These are phyloP conservation scores for Drusus annulatus DNA, from an alignment of 1,140 invertebrate species.

Conservation along the genomic window DNA sequence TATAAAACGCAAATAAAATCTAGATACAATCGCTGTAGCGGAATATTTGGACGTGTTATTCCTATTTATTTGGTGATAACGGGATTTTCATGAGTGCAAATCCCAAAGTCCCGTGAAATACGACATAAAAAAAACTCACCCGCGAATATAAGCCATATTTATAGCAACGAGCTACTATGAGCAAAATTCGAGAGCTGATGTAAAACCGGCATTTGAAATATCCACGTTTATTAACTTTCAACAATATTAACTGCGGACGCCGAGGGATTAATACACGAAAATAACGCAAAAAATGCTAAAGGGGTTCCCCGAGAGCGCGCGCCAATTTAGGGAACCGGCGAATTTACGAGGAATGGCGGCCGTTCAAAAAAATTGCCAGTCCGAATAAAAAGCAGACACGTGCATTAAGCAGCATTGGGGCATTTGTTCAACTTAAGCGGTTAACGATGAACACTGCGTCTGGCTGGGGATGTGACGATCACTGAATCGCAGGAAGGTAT, in stretches of 20 bases:
- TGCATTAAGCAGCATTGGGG: conserved; percentile 1
- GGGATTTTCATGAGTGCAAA: too few species aligned
- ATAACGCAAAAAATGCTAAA: conserved; percentile 27
- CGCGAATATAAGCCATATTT: too few species aligned
- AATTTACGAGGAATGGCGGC: conserved; percentile 38
- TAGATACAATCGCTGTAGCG: too few species aligned
- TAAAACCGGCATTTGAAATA: conserved; percentile 34
- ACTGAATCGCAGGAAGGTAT: too few species aligned
- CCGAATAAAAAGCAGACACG: conserved; percentile 25
- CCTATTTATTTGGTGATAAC: too few species aligned
- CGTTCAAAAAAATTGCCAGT: conserved; percentile 23
- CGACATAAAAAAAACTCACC: neutral
- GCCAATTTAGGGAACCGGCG: neutral
- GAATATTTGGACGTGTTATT: too few species aligned
- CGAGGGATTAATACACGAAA: conserved; percentile 29
- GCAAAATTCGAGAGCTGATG: conserved; percentile 19
- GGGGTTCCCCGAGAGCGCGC: neutral
- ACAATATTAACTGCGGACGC: conserved; percentile 47
- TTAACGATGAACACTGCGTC: conserved; percentile 18
- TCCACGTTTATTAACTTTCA: conserved; percentile 44
- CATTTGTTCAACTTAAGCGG: conserved; percentile 35
- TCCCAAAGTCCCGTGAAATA: neutral
- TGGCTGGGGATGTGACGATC: neutral
- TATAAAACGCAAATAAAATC: neutral
- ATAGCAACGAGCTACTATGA: too few species aligned